Evolutionary conservation across 1,140 invertebrate genomes (phyloP).

Genomic region (Drosophila pachea): DNA sequence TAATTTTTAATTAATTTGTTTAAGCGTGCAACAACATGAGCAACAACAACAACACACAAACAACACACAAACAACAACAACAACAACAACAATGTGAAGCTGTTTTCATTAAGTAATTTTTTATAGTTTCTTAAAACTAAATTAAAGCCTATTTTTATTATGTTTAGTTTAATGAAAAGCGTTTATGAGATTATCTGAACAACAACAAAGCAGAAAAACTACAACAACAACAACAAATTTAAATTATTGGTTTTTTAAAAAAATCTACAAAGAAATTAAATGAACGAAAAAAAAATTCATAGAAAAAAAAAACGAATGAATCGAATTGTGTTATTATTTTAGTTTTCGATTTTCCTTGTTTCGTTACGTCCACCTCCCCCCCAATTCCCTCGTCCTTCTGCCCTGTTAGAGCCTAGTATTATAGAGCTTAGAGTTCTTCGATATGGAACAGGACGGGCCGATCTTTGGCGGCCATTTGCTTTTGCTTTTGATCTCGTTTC

Average conservation of each 20-base stretch:
- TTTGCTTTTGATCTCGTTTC: slow-evolving; percentile 73
- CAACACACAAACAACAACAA: slow-evolving; percentile 22
- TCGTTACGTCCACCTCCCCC: slow-evolving; percentile 21
- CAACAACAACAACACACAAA: slow-evolving; percentile 42
- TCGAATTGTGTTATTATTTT: slow-evolving; percentile 73
- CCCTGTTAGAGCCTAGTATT: slow-evolving; percentile 2
- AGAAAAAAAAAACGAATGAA: slow-evolving; percentile 49
- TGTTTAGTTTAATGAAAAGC: slow-evolving; percentile 76
- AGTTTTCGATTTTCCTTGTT: slow-evolving; percentile 39
- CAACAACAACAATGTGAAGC: slow-evolving; percentile 62
- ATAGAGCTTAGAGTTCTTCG: slow-evolving; percentile 38
- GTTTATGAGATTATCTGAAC: slow-evolving; percentile 70
- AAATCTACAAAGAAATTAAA: slow-evolving; percentile 52
- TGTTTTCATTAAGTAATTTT: slow-evolving; percentile 75
- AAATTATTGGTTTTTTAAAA: slow-evolving; percentile 77
- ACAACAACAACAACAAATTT: slow-evolving; percentile 48
- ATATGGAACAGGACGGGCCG: slow-evolving; percentile 8
- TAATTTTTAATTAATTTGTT: slow-evolving; percentile 71
- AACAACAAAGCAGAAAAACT: slow-evolving; percentile 34
- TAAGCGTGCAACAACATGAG: slow-evolving; percentile 24
- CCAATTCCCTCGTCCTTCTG: too few species aligned
- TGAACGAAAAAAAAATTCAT: slow-evolving; percentile 34
- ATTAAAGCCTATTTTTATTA: slow-evolving; percentile 75
- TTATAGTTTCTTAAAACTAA: slow-evolving; percentile 74
- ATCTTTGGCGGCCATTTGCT: slow-evolving; percentile 22